phyloP scores from a whole-genome alignment of 2,113 vertebrate genomes.

The Poicephalus gulielmi region DNA sequence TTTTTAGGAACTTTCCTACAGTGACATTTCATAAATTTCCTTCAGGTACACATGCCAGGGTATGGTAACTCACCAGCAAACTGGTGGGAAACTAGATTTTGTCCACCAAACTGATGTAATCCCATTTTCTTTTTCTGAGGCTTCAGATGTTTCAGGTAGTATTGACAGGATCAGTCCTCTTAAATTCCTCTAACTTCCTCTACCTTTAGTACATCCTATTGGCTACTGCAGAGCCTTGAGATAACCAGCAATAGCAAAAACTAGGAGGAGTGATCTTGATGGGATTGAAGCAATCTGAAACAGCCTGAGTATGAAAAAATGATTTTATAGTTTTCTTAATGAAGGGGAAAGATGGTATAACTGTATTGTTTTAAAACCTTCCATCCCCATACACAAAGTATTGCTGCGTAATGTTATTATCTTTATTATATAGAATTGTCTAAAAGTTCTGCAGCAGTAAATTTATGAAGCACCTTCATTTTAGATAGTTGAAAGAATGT shows the following conservation, averaged over 20 bases:
- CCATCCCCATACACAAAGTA: rapidly evolving
- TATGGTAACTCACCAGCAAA: not conserved
- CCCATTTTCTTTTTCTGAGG: not conserved
- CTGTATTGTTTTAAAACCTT: not conserved
- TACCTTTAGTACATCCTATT: not conserved
- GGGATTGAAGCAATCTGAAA: not conserved
- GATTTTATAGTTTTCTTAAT: not conserved
- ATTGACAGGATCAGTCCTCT: not conserved
- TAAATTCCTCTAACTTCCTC: not conserved
- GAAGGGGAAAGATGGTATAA: not conserved
- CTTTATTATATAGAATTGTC: conserved; percentile 12
- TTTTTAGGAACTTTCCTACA: not conserved
- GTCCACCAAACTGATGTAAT: not conserved
- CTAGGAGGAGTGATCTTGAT: not conserved
- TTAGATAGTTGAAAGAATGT: not conserved
- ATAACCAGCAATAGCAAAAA: not conserved
- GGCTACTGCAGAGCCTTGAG: not conserved
- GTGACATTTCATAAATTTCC: not conserved
- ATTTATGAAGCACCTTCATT: conserved; percentile 31
- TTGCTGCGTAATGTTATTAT: not conserved
- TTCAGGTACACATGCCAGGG: not conserved
- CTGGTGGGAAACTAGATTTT: not conserved
- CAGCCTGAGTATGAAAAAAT: not conserved
- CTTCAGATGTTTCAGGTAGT: not conserved
- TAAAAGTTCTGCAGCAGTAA: not conserved